Conservation (phyloP, 2,113 vertebrate genomes). For the Heteronetta atricapilla region DNA sequence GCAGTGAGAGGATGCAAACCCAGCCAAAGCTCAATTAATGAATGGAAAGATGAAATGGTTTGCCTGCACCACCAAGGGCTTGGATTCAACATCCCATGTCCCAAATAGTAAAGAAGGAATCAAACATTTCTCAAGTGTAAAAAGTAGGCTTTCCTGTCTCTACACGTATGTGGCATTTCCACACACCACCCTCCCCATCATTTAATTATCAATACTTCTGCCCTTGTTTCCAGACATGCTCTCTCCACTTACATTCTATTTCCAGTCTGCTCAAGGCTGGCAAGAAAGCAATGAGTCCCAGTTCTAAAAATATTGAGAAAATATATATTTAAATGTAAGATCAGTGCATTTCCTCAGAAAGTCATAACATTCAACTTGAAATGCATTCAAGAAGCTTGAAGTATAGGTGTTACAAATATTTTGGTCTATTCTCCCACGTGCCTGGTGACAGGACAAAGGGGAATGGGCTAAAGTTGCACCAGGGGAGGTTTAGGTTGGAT, state of each 20-base stretch:
- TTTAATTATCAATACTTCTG: neutral
- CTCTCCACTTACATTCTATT: neutral
- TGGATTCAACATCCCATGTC: fast-evolving
- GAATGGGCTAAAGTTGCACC: no score
- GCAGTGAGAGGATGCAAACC: neutral
- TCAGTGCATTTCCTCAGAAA: neutral
- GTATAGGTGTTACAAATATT: neutral
- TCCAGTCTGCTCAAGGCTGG: neutral
- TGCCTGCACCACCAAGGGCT: neutral
- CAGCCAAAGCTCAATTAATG: neutral
- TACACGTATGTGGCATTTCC: neutral
- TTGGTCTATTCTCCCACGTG: no score
- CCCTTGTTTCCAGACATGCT: neutral
- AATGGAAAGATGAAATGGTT: neutral
- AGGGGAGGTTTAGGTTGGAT: no score
- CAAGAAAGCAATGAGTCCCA: neutral
- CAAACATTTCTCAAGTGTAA: neutral
- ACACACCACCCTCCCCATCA: neutral
- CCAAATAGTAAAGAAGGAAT: neutral
- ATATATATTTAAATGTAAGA: neutral
- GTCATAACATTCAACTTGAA: neutral
- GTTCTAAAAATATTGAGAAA: neutral
- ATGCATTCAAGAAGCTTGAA: neutral
- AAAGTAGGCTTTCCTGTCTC: neutral
- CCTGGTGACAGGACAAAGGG: no score